These are phyloP conservation scores for Drosophila cognata DNA, from an alignment of 2,888 invertebrate genomes.

Conservation along the genomic window DNA sequence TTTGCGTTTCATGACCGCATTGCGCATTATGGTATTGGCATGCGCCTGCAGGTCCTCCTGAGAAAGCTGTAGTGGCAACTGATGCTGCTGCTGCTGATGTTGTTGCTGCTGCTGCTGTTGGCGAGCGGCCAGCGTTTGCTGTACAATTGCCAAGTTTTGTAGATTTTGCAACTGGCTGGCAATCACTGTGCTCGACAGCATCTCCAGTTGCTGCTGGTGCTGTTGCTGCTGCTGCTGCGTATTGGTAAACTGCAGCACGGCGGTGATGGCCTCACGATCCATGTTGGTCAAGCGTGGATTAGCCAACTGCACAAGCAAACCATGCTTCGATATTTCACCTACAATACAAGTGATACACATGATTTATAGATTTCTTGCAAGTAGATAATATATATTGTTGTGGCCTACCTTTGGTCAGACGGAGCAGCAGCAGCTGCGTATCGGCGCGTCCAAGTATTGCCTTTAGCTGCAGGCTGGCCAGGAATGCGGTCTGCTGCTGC, in stretches of 20 bases:
- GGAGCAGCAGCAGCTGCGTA: constrained; percentile 79
- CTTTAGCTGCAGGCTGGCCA: constrained; percentile 83
- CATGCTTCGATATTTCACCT: constrained; percentile 84
- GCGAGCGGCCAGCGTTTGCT: constrained; percentile 79
- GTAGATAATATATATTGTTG: no score
- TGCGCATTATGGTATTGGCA: constrained; percentile 83
- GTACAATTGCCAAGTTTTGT: constrained; percentile 82
- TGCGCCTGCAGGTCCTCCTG: constrained; percentile 83
- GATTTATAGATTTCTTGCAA: not conserved
- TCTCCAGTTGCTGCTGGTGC: constrained; percentile 80
- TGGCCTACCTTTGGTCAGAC: constrained; percentile 80
- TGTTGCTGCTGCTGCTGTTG: constrained; percentile 68
- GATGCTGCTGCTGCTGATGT: constrained; percentile 48
- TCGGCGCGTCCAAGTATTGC: constrained; percentile 82
- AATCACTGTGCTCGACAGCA: constrained; percentile 79
- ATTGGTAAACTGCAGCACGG: constrained; percentile 83
- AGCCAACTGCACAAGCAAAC: constrained; percentile 81
- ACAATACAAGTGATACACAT: not conserved
- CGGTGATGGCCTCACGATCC: constrained; percentile 84
- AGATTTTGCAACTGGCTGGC: constrained; percentile 83
- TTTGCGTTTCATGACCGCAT: constrained; percentile 84
- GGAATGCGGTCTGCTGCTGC: constrained; percentile 82
- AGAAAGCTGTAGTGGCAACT: constrained; percentile 48
- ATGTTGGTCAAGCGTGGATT: constrained; percentile 80
- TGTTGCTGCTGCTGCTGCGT: constrained; percentile 82